phyloP scores from a whole-genome alignment of 2,113 vertebrate species.

The Puntigrus tetrazona region DNA sequence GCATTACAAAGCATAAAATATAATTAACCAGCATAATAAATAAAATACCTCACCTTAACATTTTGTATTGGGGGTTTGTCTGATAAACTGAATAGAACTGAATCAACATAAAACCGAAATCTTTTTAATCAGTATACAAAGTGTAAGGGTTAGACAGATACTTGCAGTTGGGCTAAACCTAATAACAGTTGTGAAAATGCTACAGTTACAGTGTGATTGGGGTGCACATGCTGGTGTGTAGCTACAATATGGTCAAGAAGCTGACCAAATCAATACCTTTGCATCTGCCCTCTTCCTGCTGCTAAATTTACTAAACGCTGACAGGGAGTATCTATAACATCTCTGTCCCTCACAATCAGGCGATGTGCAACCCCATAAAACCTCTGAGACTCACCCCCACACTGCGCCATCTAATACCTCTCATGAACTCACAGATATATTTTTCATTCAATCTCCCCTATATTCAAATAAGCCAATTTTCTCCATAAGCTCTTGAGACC shows the following conservation, averaged over 20 bases:
- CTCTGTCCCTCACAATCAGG: slow-evolving; percentile 57
- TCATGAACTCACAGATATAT: slow-evolving; percentile 42
- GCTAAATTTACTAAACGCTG: slow-evolving; percentile 69
- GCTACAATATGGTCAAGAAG: slow-evolving; percentile 41
- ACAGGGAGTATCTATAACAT: slow-evolving; percentile 61
- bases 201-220: neutral
- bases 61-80: neutral
- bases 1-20: neutral
- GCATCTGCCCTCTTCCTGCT: slow-evolving; percentile 58
- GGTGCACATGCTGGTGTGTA: neutral
- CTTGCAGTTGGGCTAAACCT: neutral
- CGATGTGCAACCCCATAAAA: slow-evolving; percentile 43
- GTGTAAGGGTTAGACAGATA: neutral
- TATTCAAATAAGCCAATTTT: neutral
- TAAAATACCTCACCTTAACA: neutral
- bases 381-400: slow-evolving; percentile 21
- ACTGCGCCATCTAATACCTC: slow-evolving; percentile 18
- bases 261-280: slow-evolving; percentile 66
- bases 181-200: no score
- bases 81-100: neutral
- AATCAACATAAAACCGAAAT: neutral
- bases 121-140: neutral
- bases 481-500: neutral
- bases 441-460: neutral
- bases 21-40: neutral